Percentiles rank a stretch among this genome's conserved stretches.
These are phyloP conservation scores for Drosophila diplacantha DNA, from an alignment of 2,888 invertebrate genomes.

Conservation along the genomic window DNA sequence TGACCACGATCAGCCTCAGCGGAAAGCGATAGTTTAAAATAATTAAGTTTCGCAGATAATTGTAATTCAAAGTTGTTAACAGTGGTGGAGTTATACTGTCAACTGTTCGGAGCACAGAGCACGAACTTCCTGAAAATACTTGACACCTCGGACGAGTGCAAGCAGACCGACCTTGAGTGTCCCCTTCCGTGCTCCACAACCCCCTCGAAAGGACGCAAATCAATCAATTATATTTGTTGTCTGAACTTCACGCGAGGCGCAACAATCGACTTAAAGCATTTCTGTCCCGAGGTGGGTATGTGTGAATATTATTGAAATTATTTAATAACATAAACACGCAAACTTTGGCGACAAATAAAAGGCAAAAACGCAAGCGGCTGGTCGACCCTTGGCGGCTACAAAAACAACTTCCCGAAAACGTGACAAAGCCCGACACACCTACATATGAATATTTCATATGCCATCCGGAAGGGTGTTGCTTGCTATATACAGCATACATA, in stretches of 20 bases:
- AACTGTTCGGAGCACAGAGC: background rate
- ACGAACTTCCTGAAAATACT: background rate
- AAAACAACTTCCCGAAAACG: slow-evolving; percentile 38
- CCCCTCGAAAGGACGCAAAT: background rate
- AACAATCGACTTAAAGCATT: slow-evolving; percentile 20
- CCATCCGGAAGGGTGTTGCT: slow-evolving; percentile 28
- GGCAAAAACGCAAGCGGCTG: slow-evolving; percentile 2
- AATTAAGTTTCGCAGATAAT: too few relatives aligned
- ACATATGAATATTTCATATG: slow-evolving; percentile 34
- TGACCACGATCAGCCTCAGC: too few relatives aligned
- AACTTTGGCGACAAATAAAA: slow-evolving; percentile 43
- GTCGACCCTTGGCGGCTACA: slow-evolving; percentile 15
- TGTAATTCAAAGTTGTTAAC: too few relatives aligned
- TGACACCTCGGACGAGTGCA: background rate
- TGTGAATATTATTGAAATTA: slow-evolving; percentile 62
- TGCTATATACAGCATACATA: slow-evolving; percentile 5
- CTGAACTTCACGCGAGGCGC: slow-evolving; percentile 7
- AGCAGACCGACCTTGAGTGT: background rate
- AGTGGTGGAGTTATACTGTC: background rate
- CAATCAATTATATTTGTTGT: slow-evolving; percentile 17
- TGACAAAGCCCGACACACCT: slow-evolving; percentile 40
- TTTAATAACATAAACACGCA: slow-evolving; percentile 58
- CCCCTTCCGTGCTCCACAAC: background rate
- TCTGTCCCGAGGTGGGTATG: slow-evolving; percentile 29
- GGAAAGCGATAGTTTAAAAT: too few relatives aligned